A percentile compares a stretch with the other conserved stretches of the same genome.
phyloP scores from a whole-genome alignment of 1,140 invertebrate genomes.

The Zaprionus gabonicus region DNA sequence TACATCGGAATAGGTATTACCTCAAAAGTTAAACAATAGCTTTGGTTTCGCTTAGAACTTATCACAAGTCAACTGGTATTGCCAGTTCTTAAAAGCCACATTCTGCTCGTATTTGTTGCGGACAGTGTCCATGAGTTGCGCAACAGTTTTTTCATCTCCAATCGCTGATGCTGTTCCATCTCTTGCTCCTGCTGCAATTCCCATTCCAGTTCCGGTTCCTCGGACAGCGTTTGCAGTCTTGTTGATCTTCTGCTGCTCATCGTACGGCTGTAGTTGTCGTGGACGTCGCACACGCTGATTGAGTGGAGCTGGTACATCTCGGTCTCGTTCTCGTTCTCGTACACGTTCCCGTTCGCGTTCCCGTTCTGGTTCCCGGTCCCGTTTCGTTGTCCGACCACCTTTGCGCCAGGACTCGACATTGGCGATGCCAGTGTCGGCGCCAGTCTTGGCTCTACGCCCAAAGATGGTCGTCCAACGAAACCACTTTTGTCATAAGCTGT shows the following conservation, averaged over 20 bases:
- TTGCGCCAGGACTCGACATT: constrained; percentile 80
- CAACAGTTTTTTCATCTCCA: constrained; percentile 62
- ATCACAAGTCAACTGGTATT: constrained; percentile 83
- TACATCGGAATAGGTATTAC: constrained; percentile 32
- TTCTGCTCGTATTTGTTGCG: constrained; percentile 69
- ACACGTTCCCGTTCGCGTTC: constrained; percentile 26
- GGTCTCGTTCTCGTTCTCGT: constrained; percentile 14
- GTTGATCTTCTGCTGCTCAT: constrained; percentile 55
- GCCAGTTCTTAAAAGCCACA: constrained; percentile 83
- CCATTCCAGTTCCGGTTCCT: constrained; percentile 31
- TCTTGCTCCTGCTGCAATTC: constrained; percentile 36
- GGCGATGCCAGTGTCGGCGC: constrained; percentile 63
- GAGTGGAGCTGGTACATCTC: constrained; percentile 22
- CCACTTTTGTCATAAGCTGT: constrained; percentile 84
- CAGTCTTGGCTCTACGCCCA: constrained; percentile 49
- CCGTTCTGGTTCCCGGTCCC: constrained; percentile 26
- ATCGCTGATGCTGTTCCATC: constrained; percentile 39
- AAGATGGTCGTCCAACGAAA: constrained; percentile 80
- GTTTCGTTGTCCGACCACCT: constrained; percentile 79
- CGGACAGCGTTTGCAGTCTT: constrained; percentile 51
- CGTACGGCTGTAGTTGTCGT: constrained; percentile 71
- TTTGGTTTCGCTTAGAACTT: constrained; percentile 74
- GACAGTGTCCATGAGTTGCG: constrained; percentile 70
- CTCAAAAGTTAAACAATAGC: constrained; percentile 4
- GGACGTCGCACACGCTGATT: constrained; percentile 59